phyloP scores from a whole-genome alignment of 2,888 invertebrate genomes.

The Amiota communis region DNA sequence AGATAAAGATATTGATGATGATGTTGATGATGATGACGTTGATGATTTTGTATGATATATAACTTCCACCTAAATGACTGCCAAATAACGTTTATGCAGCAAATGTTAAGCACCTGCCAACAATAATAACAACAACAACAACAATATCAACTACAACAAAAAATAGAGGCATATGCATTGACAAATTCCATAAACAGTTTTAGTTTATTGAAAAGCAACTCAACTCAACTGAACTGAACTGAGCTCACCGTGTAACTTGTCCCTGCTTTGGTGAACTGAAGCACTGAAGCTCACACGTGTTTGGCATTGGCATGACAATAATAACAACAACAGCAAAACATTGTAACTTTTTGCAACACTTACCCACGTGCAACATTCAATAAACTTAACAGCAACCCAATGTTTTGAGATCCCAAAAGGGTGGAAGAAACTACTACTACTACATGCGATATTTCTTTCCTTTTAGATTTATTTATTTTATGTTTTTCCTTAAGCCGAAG shows the following conservation, averaged over 20 bases:
- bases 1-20: background rate
- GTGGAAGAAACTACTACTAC: conserved; percentile 5
- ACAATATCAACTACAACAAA: background rate
- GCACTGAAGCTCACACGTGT: background rate
- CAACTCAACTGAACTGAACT: background rate
- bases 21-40: no score
- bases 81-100: background rate
- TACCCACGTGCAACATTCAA: conserved; percentile 11
- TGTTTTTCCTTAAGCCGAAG: conserved; percentile 9
- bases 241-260: background rate
- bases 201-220: conserved; percentile 15
- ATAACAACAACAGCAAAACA: background rate
- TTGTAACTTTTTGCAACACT: conserved; percentile 39
- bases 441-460: background rate
- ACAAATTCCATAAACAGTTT: conserved; percentile 18
- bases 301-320: background rate
- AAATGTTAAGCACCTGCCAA: conserved; percentile 5
- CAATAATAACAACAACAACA: conserved; percentile 2
- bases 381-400: conserved; percentile 1
- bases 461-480: background rate
- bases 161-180: background rate
- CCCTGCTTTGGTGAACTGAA: no score
- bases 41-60: background rate
- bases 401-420: background rate
- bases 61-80: conserved; percentile 7